phyloP scores from a whole-genome alignment of 2,113 vertebrate genomes.

The Accipiter virgatus region DNA sequence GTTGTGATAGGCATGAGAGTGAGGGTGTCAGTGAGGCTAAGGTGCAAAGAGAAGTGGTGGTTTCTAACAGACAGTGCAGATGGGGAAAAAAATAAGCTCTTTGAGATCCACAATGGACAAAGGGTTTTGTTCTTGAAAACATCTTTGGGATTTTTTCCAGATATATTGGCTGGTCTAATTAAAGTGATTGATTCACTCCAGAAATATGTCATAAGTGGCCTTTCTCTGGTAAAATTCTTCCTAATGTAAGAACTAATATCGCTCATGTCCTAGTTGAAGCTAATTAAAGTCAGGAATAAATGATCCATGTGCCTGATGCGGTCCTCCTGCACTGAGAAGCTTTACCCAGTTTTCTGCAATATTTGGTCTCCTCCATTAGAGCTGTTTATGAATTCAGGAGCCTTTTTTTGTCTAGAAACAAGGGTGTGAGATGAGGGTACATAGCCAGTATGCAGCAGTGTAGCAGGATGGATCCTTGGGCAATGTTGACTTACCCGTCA shows the following conservation, averaged over 20 bases:
- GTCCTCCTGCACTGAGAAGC: background rate
- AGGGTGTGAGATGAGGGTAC: background rate
- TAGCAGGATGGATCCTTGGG: background rate
- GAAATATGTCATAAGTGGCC: background rate
- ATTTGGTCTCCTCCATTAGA: background rate
- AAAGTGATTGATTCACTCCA: slow-evolving; percentile 17
- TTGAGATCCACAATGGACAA: background rate
- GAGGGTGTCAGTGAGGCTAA: background rate
- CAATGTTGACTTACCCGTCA: background rate
- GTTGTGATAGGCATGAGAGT: background rate
- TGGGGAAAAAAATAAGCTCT: background rate
- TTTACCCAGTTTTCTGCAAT: background rate
- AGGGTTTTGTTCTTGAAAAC: background rate
- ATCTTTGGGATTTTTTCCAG: background rate
- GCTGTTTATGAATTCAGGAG: background rate
- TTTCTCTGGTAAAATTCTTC: background rate
- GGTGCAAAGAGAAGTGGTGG: background rate
- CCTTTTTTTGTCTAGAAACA: background rate
- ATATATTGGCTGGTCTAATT: background rate
- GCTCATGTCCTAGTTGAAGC: background rate
- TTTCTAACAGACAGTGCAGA: background rate
- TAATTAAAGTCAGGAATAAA: background rate
- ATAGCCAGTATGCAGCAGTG: background rate
- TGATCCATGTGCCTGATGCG: background rate
- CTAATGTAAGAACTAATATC: background rate